Evolutionary conservation across 2,888 invertebrate species (phyloP).

Genomic region (Caenorhabditis becei): DNA sequence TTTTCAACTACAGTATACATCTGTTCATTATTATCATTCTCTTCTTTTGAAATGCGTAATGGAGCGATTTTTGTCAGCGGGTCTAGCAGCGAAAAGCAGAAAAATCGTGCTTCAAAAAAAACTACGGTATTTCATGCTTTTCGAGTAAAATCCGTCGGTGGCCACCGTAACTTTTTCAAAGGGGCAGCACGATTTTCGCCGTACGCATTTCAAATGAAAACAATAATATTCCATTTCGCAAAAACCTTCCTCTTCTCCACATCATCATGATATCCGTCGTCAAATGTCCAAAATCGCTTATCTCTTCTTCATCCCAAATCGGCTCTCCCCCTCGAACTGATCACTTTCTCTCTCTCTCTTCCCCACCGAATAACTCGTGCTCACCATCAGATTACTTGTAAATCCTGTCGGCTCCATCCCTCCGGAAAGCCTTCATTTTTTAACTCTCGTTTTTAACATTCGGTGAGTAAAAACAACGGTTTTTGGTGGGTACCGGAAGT

Average conservation of each 20-base stretch:
- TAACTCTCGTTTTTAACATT: not conserved
- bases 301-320: not conserved
- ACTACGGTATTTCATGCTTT: no score
- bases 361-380: not conserved
- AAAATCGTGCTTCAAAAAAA: no score
- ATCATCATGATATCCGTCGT: conserved; percentile 3
- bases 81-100: no score
- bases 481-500: no score
- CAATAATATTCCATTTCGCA: not conserved
- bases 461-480: not conserved
- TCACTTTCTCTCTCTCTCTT: conserved; percentile 9
- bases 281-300: conserved; percentile 1
- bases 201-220: no score
- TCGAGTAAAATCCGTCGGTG: no score
- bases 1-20: no score
- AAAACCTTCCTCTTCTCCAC: not conserved
- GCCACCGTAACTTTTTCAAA: no score
- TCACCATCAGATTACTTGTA: conserved; percentile 10
- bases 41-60: no score
- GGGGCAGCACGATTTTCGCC: no score
- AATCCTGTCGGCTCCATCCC: not conserved
- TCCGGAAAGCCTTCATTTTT: not conserved
- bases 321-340: not conserved
- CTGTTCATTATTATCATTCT: no score
- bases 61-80: no score